Conservation (phyloP, 2,888 invertebrate species). For the Xanthia togata region DNA sequence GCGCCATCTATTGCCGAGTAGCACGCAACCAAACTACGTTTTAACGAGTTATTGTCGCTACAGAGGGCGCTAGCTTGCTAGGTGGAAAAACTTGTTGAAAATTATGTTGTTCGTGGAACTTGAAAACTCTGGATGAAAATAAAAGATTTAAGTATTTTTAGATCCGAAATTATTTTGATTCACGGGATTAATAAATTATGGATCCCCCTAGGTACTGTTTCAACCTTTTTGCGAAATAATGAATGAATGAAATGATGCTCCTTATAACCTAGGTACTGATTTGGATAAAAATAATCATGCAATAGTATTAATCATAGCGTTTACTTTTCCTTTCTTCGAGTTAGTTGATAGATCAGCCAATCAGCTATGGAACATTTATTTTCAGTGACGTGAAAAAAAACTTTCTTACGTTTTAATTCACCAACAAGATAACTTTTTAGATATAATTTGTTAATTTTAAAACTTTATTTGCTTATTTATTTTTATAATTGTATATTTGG, state of each 20-base stretch:
- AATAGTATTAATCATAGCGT: neutral
- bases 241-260: neutral
- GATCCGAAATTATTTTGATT: neutral
- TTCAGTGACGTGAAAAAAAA: neutral
- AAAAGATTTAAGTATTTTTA: neutral
- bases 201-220: neutral
- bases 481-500: neutral
- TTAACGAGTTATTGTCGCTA: conserved; percentile 44
- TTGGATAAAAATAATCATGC: neutral
- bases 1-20: conserved; percentile 84
- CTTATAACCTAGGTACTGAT: too few species aligned
- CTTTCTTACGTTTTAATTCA: neutral
- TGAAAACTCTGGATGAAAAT: neutral
- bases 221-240: neutral
- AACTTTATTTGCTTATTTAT: neutral
- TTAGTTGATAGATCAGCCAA: neutral
- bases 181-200: neutral
- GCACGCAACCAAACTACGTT: conserved; percentile 62
- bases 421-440: neutral
- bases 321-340: neutral
- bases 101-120: neutral
- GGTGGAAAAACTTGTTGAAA: conserved; percentile 15
- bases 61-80: conserved; percentile 75
- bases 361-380: neutral
- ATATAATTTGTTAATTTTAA: neutral